Base-by-base conservation (phyloP, 2,888 invertebrate genomes). In the Agapostemon virescens region DNA sequence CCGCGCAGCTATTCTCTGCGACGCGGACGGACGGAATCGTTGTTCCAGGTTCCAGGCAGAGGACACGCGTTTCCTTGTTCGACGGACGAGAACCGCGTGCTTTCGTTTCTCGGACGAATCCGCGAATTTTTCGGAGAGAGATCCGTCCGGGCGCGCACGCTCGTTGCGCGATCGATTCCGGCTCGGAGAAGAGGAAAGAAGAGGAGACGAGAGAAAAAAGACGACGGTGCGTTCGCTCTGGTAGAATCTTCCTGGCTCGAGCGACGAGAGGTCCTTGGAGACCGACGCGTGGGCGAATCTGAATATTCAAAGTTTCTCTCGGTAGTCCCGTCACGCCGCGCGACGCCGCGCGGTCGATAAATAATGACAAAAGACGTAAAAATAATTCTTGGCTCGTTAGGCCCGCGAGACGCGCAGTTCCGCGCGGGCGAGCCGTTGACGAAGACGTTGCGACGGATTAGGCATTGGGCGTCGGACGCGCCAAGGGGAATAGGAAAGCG, bases 291-390 rank as follows among this genome's bases (percentile, higher is more conserved):
- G 89, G 91, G 91, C 86, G 90, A 83, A 85, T 83, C 85, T 91
- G 91, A 91, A 90, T 91, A 91, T 91, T 91, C 89, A 90, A 89
- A 89, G 83, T 82, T 86, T 85, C 84, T 84, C 83, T 83, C 49
- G 84, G 81, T 80, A 74, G 75, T 70, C 69, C 55, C 52, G 67
- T 67, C 85, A 74, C 79, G 77, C 76, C 78, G 78, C 80, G 64
- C 64, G 23, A 64, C 64, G 64, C 64, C 23, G 70, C 79, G 77
- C 78, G 82, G 79, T 79, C 86, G 85, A 88, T 86, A 86, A 88
- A 89, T 90, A 87, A 88, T 89, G 87, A 88, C 86, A 89, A 88
- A 87, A 88, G 86, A 74, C 77, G 85, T 86, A 87, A 89, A 89
- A 90, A 89, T 89, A 89, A 87, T 87, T 84, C 79, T 79, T 69